Percentiles rank a stretch among this genome's conserved stretches.
phyloP scores from a whole-genome alignment of 1,140 invertebrate species.

The Platyscapa corneri region DNA sequence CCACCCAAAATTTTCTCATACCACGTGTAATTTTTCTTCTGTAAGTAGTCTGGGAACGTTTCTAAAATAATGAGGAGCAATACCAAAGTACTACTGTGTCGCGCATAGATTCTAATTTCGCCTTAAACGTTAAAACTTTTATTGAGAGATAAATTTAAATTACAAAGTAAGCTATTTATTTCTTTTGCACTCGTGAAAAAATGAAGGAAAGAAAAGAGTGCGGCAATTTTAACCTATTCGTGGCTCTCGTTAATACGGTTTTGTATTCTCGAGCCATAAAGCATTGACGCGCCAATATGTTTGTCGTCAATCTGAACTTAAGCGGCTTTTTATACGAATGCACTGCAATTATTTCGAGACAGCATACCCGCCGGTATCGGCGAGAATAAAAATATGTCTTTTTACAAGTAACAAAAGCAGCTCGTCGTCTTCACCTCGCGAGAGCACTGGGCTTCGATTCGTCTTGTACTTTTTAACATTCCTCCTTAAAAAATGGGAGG shows the following conservation, averaged over 20 bases:
- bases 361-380: background rate
- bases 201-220: background rate
- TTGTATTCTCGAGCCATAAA: background rate
- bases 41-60: conserved; percentile 12
- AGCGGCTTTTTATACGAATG: background rate
- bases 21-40: background rate
- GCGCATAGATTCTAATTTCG: background rate
- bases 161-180: conserved; percentile 6
- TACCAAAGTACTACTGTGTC: background rate
- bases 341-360: background rate
- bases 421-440: conserved; percentile 5
- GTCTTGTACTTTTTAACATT: conserved; percentile 15
- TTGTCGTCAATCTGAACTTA: background rate
- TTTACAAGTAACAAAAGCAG: conserved; percentile 1
- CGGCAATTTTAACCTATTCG: background rate
- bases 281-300: background rate
- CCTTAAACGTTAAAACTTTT: background rate
- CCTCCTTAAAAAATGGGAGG: background rate
- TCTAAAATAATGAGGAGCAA: conserved; percentile 6
- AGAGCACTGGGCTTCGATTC: background rate
- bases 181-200: background rate
- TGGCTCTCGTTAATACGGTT: background rate
- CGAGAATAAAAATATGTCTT: background rate
- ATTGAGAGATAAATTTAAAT: background rate
- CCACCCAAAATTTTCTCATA: conserved; percentile 9